Percentiles rank a stretch among this genome's conserved stretches.
Evolutionary conservation across 2,113 vertebrate genomes (phyloP).

Genomic region (Eptesicus fuscus): DNA sequence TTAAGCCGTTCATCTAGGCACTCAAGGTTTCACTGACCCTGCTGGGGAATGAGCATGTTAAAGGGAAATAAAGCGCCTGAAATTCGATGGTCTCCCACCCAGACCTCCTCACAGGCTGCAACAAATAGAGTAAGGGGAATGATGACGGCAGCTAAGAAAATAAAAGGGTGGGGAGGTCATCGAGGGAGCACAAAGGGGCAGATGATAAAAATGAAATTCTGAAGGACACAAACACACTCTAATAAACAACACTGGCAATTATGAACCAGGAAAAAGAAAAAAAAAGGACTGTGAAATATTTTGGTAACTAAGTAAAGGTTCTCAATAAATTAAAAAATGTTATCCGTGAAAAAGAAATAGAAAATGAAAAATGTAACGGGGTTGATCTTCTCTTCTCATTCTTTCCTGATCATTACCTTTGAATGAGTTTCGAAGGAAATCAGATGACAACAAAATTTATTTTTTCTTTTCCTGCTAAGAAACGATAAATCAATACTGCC

Average conservation of each 20-base stretch:
- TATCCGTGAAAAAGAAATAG: background rate
- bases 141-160: background rate
- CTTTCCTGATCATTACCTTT: constrained; percentile 60
- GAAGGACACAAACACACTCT: rapidly evolving
- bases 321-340: background rate
- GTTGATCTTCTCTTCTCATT: background rate
- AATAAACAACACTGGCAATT: background rate
- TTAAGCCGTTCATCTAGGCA: background rate
- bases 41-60: background rate
- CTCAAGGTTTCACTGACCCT: background rate
- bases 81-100: background rate
- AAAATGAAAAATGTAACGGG: constrained; percentile 30
- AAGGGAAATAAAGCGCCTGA: background rate
- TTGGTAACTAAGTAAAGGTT: background rate
- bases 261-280: background rate
- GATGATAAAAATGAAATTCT: background rate
- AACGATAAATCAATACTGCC: constrained; percentile 1
- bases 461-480: background rate
- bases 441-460: constrained; percentile 29
- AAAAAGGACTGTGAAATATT: background rate
- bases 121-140: background rate
- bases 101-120: background rate
- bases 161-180: background rate
- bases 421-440: constrained; percentile 60
- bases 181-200: background rate